A percentile compares a stretch with the other conserved stretches of the same genome.
These are phyloP conservation scores for Antheraea pernyi DNA, from an alignment of 1,140 invertebrate species.

Conservation along the genomic window DNA sequence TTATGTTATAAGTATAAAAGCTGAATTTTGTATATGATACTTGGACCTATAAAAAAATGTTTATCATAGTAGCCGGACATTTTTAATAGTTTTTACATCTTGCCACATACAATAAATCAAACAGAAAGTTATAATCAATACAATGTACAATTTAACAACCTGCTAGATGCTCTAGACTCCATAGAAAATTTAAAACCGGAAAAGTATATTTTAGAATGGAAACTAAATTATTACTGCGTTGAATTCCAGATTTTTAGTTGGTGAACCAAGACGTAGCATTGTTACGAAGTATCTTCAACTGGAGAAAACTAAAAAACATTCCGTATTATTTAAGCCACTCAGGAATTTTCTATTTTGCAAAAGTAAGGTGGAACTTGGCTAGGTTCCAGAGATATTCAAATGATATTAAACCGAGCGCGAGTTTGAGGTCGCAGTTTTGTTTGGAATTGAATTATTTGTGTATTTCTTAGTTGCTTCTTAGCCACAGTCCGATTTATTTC, in stretches of 20 bases:
- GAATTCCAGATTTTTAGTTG: not conserved
- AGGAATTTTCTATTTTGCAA: not conserved
- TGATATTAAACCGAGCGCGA: not conserved
- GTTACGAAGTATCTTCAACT: not conserved
- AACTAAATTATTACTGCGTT: not conserved
- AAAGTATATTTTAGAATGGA: too few relatives aligned
- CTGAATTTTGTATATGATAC: too few relatives aligned
- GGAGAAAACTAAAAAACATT: not conserved
- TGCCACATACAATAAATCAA: too few relatives aligned
- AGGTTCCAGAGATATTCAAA: not conserved
- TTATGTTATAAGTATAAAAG: too few relatives aligned
- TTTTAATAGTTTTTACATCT: too few relatives aligned
- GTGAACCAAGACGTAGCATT: not conserved
- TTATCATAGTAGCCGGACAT: too few relatives aligned
- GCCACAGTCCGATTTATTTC: not conserved
- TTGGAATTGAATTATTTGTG: constrained; percentile 1
- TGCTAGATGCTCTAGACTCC: too few relatives aligned
- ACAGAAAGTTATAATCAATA: too few relatives aligned
- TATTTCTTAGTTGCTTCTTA: not conserved
- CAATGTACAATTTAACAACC: too few relatives aligned
- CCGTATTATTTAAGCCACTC: not conserved
- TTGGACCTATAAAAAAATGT: too few relatives aligned
- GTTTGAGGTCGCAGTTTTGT: not conserved
- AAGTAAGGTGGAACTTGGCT: not conserved
- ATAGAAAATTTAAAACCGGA: too few relatives aligned